Percentiles rank a stretch among this genome's conserved stretches.
These are phyloP conservation scores for Chaetophractus vellerosus DNA, from an alignment of 2,797 vertebrate genomes.

Conservation along the genomic window DNA sequence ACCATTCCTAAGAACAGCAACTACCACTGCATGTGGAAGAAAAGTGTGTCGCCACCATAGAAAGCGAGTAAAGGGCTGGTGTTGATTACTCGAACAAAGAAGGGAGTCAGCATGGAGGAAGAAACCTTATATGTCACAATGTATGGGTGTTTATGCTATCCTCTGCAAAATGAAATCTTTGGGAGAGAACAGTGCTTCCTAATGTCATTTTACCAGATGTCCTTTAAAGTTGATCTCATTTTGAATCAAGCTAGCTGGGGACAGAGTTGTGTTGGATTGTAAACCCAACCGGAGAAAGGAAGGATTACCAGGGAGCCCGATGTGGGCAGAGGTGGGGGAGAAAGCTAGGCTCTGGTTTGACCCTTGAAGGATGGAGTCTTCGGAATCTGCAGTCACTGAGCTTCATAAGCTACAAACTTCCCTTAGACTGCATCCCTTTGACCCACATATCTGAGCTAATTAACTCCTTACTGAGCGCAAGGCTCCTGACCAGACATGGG, in stretches of 20 bases:
- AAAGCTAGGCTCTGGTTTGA: background rate
- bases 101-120: background rate
- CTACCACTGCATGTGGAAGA: background rate
- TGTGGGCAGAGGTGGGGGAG: background rate
- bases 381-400: background rate
- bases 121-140: background rate
- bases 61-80: background rate
- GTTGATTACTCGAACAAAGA: background rate
- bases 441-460: background rate
- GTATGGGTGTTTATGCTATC: background rate
- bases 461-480: background rate
- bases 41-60: background rate
- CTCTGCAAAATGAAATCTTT: slow-evolving; percentile 57
- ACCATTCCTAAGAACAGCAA: slow-evolving; percentile 43
- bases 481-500: background rate
- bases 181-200: slow-evolving; percentile 36
- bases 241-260: background rate
- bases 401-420: background rate
- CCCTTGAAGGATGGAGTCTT: background rate
- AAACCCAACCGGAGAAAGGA: background rate
- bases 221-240: slow-evolving; percentile 36
- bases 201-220: background rate
- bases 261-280: background rate
- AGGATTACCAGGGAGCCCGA: background rate
- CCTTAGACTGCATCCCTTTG: background rate